These are phyloP conservation scores for Cephalopachus bancanus DNA, from an alignment of 2,797 vertebrate species.

Conservation along the genomic window DNA sequence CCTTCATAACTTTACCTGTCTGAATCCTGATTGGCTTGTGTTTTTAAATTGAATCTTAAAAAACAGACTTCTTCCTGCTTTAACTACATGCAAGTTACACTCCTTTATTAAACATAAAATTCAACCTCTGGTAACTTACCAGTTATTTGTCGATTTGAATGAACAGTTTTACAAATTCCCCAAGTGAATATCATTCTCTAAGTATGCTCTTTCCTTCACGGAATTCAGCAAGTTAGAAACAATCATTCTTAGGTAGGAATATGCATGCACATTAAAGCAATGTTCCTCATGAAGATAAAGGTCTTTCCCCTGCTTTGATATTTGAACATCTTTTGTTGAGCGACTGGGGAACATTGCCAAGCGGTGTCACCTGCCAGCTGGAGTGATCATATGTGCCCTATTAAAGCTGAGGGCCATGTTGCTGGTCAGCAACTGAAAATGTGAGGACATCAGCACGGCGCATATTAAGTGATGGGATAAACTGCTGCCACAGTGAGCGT, in stretches of 20 bases:
- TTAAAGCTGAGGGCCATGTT: slow-evolving; percentile 57
- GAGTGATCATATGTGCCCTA: slow-evolving; percentile 74
- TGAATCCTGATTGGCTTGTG: background rate
- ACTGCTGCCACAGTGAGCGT: slow-evolving; percentile 19
- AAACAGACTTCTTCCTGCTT: background rate
- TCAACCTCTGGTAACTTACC: background rate
- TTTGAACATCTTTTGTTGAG: slow-evolving; percentile 72
- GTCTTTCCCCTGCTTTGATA: slow-evolving; percentile 70
- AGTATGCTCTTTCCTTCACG: background rate
- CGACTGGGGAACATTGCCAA: slow-evolving; percentile 64
- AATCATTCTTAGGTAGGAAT: background rate
- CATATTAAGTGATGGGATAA: slow-evolving; percentile 63
- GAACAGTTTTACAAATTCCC: background rate
- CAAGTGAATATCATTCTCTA: slow-evolving; percentile 1
- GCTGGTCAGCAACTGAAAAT: slow-evolving; percentile 76
- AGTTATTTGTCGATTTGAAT: slow-evolving; percentile 10
- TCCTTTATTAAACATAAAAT: slow-evolving; percentile 3
- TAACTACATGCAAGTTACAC: background rate
- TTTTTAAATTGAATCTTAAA: slow-evolving; percentile 33
- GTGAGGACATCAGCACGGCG: slow-evolving; percentile 1
- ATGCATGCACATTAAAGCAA: background rate
- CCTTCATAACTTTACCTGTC: background rate
- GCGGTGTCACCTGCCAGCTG: slow-evolving; percentile 81
- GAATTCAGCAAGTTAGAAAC: slow-evolving; percentile 23
- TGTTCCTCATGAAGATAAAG: slow-evolving; percentile 59